phyloP scores from a whole-genome alignment of 2,113 vertebrate genomes.

The Corythornis madagascariensis region DNA sequence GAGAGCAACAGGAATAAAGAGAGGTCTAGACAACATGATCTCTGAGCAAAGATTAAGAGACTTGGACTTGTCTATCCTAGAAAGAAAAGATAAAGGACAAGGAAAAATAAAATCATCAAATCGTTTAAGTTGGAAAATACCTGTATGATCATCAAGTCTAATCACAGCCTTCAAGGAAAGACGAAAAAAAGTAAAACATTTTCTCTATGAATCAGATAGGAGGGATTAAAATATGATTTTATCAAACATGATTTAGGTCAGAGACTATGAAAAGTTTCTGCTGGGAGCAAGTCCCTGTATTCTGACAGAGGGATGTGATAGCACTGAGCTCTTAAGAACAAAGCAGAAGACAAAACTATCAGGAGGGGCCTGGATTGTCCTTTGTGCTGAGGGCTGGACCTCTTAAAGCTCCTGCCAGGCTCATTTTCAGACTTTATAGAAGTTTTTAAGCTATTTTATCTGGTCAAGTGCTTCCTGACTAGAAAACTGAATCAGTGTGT shows the following conservation, averaged over 20 bases:
- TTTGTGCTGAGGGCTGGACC: not conserved
- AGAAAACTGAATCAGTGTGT: not conserved
- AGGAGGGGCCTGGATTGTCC: not conserved
- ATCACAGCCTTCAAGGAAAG: not conserved
- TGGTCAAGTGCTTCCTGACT: not conserved
- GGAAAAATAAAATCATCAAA: not conserved
- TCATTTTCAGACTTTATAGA: not conserved
- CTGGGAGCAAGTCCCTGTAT: not conserved
- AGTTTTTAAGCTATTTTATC: conserved; percentile 18
- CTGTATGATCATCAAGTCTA: not conserved
- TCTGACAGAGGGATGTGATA: not conserved
- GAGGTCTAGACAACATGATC: not conserved
- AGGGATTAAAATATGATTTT: not conserved
- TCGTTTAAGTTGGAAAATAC: not conserved
- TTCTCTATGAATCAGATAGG: not conserved
- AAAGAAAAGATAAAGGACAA: not conserved
- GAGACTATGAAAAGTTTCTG: not conserved
- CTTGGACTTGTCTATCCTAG: not conserved
- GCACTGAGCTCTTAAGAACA: not conserved
- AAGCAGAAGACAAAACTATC: not conserved
- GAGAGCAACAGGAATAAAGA: not conserved
- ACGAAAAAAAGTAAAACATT: not conserved
- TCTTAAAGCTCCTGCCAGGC: not conserved
- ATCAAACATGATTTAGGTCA: not conserved
- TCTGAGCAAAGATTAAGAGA: not conserved